These are phyloP conservation scores for Ispidina lecontei DNA, from an alignment of 2,797 vertebrate species.

Conservation along the genomic window DNA sequence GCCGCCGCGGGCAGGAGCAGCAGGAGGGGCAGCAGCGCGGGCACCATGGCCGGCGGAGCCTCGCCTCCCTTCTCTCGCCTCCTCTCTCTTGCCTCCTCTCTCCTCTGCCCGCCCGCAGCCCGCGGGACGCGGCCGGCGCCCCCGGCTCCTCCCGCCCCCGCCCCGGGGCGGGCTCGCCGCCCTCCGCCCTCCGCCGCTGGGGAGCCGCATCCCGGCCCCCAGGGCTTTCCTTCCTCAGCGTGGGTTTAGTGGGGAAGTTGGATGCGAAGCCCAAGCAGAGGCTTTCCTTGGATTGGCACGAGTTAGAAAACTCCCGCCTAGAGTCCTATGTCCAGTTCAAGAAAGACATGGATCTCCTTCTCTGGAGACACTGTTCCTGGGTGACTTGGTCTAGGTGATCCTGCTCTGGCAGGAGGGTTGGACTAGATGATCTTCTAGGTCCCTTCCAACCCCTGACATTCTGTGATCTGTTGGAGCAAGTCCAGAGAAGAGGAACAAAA, in stretches of 20 bases:
- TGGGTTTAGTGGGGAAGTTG: accelerated
- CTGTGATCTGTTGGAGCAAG: no score
- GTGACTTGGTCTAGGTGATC: no score
- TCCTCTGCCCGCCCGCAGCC: neutral
- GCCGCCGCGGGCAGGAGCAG: neutral
- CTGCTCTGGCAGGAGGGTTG: no score
- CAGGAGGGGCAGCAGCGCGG: neutral
- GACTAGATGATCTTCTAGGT: no score
- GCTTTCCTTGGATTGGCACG: accelerated
- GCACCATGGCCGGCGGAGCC: neutral
- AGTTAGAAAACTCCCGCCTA: no score
- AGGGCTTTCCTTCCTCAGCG: accelerated
- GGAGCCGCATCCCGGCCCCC: neutral
- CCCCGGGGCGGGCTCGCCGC: neutral
- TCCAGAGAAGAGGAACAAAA: no score
- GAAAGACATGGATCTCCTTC: neutral
- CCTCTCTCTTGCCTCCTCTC: neutral
- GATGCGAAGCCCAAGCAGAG: neutral
- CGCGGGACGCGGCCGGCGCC: neutral
- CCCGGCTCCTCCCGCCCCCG: neutral
- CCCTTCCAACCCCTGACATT: no score
- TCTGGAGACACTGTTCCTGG: no score
- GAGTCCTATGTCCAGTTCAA: neutral
- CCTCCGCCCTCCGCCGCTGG: neutral
- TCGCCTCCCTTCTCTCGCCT: neutral